A percentile compares a stretch with the other conserved stretches of the same genome.
phyloP scores from a whole-genome alignment of 2,113 vertebrate species.

The Hippoglossus stenolepis region DNA sequence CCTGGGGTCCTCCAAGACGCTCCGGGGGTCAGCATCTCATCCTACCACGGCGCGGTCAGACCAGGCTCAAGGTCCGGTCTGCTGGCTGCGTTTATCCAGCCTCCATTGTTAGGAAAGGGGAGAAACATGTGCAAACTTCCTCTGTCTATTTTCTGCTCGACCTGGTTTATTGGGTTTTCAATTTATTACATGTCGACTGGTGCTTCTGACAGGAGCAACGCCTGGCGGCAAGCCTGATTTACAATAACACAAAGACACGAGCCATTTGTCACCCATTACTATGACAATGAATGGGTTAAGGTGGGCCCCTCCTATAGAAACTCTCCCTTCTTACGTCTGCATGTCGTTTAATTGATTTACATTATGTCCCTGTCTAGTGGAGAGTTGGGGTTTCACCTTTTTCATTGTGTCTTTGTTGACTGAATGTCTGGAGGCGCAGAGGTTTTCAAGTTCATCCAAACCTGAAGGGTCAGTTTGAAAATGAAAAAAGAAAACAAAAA shows the following conservation, averaged over 20 bases:
- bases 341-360: constrained; percentile 22
- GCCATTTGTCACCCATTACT: constrained; percentile 47
- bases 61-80: constrained; percentile 53
- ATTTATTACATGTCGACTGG: constrained; percentile 65
- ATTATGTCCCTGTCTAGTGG: neutral
- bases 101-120: constrained; percentile 75
- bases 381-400: neutral
- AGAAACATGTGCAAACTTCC: constrained; percentile 69
- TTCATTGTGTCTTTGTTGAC: neutral
- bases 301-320: constrained; percentile 34
- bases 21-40: constrained; percentile 70
- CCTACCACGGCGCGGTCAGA: constrained; percentile 14
- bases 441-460: neutral
- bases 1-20: constrained; percentile 74
- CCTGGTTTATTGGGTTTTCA: constrained; percentile 62
- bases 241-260: constrained; percentile 44
- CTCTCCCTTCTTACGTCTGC: constrained; percentile 6
- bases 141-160: constrained; percentile 76
- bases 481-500: no score
- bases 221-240: constrained; percentile 37
- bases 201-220: constrained; percentile 12
- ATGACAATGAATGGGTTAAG: constrained; percentile 27
- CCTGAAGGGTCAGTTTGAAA: neutral
- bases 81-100: constrained; percentile 26
- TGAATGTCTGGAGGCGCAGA: neutral